Evolutionary conservation across 2,113 vertebrate species (phyloP), one percentile per base, ranked within the genome.

Genomic region (Glaucomys volans): DNA sequence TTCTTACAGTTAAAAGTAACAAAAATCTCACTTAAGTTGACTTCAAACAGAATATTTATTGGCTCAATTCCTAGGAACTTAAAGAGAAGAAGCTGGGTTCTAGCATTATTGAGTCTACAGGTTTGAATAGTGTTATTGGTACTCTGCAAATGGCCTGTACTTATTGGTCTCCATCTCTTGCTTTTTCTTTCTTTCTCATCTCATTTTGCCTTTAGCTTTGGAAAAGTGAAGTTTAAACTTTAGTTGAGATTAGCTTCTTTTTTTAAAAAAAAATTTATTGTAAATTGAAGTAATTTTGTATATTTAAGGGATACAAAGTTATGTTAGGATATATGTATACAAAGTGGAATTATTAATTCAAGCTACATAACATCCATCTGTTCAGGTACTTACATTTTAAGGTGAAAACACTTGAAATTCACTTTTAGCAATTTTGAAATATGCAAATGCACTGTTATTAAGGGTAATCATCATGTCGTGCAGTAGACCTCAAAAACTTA

Each of bases 151-250:
- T 90, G 74, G 28, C 54, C 18, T 92, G 16, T 87, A 12, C 18
- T 87, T 20, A n/a, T 8, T 80, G 44, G 26, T 95, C 22, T 90
- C 20, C 67, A 10, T 92, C 35, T 94, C 50, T 94, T 82, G 1
- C 2, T 90, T 4, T 76, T 8, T 37, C 54, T 87, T n/a, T 79
- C 42, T 94, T n/a, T 44, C 20, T 77, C 32, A 22, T 40, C 14
- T 79, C 28, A 54, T 64, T 81, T 87, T 95, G 2, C 30, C 62
- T 87, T 82, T 74, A 90, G 26, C 9, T 87, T 87, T 64, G 28
- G 57, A 79, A 83, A 87, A 75, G 40, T 52, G 66, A 87, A 95
- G 35, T 47, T 66, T 87, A 87, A 84, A 92, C 22, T 62, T 52
- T 62, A 87, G 83, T 86, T 1, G 30, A n/a, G 62, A 54, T 35